These are phyloP conservation scores for Pachymerium ferrugineum DNA, from an alignment of 2,888 invertebrate species.

Conservation along the genomic window DNA sequence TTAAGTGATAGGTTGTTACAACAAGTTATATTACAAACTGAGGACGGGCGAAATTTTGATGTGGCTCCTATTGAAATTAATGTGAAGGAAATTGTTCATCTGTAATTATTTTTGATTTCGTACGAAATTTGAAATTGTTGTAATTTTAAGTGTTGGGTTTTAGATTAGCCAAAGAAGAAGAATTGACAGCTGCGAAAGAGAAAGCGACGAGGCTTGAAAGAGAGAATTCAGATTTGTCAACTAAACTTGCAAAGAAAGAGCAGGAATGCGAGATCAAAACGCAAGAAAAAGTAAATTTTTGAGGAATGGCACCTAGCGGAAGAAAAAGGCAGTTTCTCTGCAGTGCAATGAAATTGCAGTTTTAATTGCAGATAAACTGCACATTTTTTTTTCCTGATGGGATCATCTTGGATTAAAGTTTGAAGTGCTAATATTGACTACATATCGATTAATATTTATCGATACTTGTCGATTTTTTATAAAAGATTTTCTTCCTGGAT, in stretches of 20 bases:
- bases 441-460: too few species aligned
- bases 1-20: constrained; percentile 90
- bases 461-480: too few species aligned
- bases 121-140: not conserved
- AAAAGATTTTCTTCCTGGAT: too few species aligned
- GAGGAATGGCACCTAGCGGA: not conserved
- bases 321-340: constrained; percentile 8
- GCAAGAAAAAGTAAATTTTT: constrained; percentile 65
- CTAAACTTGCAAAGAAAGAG: constrained; percentile 80
- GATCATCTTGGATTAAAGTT: too few species aligned
- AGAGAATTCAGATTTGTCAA: constrained; percentile 80
- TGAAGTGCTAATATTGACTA: too few species aligned
- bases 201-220: constrained; percentile 83
- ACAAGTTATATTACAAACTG: constrained; percentile 81
- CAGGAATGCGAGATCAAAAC: constrained; percentile 82
- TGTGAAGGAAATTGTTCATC: constrained; percentile 81
- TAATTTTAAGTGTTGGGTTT: constrained; percentile 29
- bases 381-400: too few species aligned
- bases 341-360: too few species aligned
- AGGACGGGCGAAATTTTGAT: constrained; percentile 70
- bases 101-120: constrained; percentile 48
- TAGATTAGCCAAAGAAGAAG: constrained; percentile 83
- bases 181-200: constrained; percentile 75
- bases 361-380: too few species aligned
- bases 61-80: constrained; percentile 80